Evolutionary conservation across 2,888 invertebrate genomes (phyloP).

Genomic region (Himalopsyche japonica): DNA sequence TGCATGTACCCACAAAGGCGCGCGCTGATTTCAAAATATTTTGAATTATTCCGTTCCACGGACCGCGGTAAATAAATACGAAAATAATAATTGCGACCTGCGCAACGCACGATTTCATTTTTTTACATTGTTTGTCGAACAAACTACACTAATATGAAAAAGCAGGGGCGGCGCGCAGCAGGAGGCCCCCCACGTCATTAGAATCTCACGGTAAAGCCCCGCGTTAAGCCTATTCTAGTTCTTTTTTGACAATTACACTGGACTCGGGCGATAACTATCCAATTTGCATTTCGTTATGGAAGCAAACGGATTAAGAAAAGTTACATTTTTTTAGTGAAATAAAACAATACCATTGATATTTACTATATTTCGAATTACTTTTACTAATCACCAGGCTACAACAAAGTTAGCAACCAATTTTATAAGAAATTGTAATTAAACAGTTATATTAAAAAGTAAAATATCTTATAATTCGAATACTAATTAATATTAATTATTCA

Average conservation of each 20-base stretch:
- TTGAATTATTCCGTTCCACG: slow-evolving; percentile 32
- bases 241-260: slow-evolving; percentile 28
- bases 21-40: slow-evolving; percentile 34
- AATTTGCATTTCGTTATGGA: slow-evolving; percentile 21
- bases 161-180: background rate
- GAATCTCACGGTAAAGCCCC: slow-evolving; percentile 25
- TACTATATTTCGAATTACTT: no score
- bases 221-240: slow-evolving; percentile 13
- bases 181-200: slow-evolving; percentile 29
- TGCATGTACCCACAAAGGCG: background rate
- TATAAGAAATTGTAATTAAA: no score
- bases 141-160: background rate
- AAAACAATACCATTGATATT: no score
- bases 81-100: slow-evolving; percentile 1
- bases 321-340: background rate
- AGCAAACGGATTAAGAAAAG: slow-evolving; percentile 20
- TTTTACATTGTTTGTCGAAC: slow-evolving; percentile 4
- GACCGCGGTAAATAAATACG: slow-evolving; percentile 36
- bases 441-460: no score
- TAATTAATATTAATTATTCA: no score
- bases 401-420: no score
- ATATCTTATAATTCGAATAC: no score
- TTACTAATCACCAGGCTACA: no score
- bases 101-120: slow-evolving; percentile 19
- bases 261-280: slow-evolving; percentile 14